phyloP scores from a whole-genome alignment of 37 sponge, comb jelly and placozoan species.

The Geodia barretti region DNA sequence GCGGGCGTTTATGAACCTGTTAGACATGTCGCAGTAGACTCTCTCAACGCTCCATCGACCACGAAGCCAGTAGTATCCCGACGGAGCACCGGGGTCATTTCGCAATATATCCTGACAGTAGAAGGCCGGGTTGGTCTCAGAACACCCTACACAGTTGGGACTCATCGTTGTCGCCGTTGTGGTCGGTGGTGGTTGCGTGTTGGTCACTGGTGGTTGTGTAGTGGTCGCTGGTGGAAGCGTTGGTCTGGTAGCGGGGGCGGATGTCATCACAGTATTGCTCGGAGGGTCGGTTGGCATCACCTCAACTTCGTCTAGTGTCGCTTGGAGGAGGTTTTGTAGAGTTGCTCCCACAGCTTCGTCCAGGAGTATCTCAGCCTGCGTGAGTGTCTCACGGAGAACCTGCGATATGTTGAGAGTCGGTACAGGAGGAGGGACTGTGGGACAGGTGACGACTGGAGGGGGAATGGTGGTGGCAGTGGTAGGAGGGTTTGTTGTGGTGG shows the following conservation, averaged over 20 bases:
- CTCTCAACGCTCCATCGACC: not conserved
- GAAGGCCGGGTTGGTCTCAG: constrained; percentile 9
- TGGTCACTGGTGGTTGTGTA: too few species aligned
- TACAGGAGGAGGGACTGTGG: not conserved
- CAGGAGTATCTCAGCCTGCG: not conserved
- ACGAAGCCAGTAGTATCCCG: constrained; percentile 39
- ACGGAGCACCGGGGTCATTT: not conserved
- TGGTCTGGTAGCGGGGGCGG: too few species aligned
- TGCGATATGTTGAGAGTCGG: not conserved
- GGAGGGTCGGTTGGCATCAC: not conserved
- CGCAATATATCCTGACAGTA: constrained; percentile 12
- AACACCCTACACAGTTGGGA: not conserved
- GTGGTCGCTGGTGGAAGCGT: not conserved
- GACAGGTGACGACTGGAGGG: not conserved
- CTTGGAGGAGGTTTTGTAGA: not conserved
- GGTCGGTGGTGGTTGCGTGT: not conserved
- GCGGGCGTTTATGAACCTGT: not conserved
- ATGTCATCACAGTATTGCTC: not conserved
- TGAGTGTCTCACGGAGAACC: not conserved
- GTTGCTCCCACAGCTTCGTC: not conserved
- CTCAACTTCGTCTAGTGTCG: not conserved
- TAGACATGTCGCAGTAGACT: constrained; percentile 41
- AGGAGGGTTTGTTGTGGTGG: not conserved
- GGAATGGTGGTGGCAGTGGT: not conserved
- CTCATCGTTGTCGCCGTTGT: too few species aligned